Conservation (phyloP, 2,113 vertebrate genomes). For the Polyodon spathula region DNA sequence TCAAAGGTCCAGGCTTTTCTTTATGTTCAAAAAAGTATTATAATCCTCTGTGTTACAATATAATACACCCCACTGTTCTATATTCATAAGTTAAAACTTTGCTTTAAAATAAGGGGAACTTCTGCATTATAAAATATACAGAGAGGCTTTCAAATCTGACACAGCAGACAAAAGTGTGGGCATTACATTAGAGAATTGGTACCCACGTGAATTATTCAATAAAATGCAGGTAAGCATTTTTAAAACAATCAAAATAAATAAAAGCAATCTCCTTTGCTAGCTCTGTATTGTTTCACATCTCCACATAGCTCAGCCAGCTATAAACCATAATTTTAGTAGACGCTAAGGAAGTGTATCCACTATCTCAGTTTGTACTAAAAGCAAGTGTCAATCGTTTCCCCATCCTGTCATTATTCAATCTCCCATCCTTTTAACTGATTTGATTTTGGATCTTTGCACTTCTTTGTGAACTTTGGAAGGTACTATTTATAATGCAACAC, state of each 20-base stretch:
- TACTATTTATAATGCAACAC: not conserved
- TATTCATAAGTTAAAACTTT: too few species aligned
- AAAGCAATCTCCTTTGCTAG: not conserved
- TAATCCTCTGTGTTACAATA: too few species aligned
- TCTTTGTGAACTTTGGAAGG: not conserved
- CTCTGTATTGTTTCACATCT: not conserved
- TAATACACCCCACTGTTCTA: too few species aligned
- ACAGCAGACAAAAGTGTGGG: not conserved
- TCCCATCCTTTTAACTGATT: not conserved
- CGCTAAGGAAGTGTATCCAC: not conserved
- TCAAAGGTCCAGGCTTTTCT: too few species aligned
- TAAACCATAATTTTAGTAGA: not conserved
- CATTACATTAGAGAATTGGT: not conserved
- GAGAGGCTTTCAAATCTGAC: not conserved
- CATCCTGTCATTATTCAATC: not conserved
- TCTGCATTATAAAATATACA: not conserved
- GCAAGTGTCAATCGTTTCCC: not conserved
- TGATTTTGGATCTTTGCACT: constrained; percentile 1
- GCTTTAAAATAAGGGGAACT: too few species aligned
- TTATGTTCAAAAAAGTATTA: too few species aligned
- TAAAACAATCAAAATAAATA: not conserved
- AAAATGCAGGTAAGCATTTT: constrained; percentile 31
- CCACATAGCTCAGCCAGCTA: not conserved
- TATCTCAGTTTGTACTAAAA: not conserved
- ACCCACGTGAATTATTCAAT: constrained; percentile 11